Evolutionary conservation across 2,888 invertebrate species (phyloP), one percentile per base, ranked within the genome.

Genomic region (Mystacides longicornis): DNA sequence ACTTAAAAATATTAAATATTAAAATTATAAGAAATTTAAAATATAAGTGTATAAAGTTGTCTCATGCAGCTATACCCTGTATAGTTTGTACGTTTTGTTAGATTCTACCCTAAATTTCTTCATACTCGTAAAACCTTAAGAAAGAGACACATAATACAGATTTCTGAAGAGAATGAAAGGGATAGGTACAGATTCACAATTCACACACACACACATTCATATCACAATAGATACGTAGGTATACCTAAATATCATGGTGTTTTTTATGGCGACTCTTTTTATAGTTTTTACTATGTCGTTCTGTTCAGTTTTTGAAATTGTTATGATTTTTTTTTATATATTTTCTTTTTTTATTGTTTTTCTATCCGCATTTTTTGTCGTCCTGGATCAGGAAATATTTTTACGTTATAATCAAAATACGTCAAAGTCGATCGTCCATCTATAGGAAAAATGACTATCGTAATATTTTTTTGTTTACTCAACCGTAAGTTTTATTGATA

Each of bases 251-350:
- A n/a, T n/a, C 51, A 47, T 45, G 16, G 14, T 54, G 49, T 55
- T 58, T 55, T 37, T 55, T 55, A 58, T 55, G 49, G 33, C 22
- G 16, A 18, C 21, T 51, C 53, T n/a, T 58, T 58, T 58, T 55
- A 58, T 45, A 55, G 53, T 58, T 58, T 52, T 58, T 58, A 58
- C 58, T 55, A 55, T 58, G 58, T 55, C 47, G 55, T 37, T 7
- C 46, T 46, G 55, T 49, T 49, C 49, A 47, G 51, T 51, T 57
- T 54, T 55, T 23, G 57, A 48, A 51, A 27, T 27, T 27, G 27
- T 27, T 27, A 27, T 27, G n/a, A 54, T 46, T 51, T 51, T 45
- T 49, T 51, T 51, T 51, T 33, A 27, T 22, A 27, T 43, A 23
- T 20, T n/a, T 48, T 14, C 21, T 20, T 7, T 43, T 19, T 3